Evolutionary conservation across 2,888 invertebrate genomes (phyloP), one percentile per base, ranked within the genome.

Genomic region (Philereme transversata): DNA sequence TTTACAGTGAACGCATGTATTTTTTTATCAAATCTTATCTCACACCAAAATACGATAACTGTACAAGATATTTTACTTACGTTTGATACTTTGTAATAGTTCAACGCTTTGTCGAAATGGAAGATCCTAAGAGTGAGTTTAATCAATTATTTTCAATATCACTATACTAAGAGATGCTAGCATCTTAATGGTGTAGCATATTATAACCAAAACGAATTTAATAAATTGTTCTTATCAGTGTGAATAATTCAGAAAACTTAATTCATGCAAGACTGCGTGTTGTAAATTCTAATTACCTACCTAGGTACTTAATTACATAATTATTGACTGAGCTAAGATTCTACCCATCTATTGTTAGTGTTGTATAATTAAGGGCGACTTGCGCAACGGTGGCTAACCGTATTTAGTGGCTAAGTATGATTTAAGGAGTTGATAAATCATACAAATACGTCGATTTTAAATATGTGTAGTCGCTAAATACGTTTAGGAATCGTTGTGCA

Each of bases 11-110:
- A 22, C 22, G 1, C 22, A 22, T 22, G 22, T 22, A 2, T 22
- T 3, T 22, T 65, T 60, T 63, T 68, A 72, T 70, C 70, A 62
- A 66, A 64, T 68, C 57, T 63, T 71, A 71, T 71, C 71, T 51
- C 35, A 22, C 43, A 50, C 62, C 47, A 59, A 55, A 47, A 40
- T 50, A 45, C 55, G 68, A 68, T 68, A 68, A 52, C 38, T 38
- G 48, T 59, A 47, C 40, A 5, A 57, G 58, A 65, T 65, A 66
- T 50, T 51, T 51, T 59, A 68, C 51, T 68, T 66, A 54, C 48
- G 54, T 62, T 52, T 60, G 41, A 34, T 50, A 34, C 59, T 59
- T 60, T 53, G 65, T 62, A 54, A 57, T 5, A 51, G 57, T 51
- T 53, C 51, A 57, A 65, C 67, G 66, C 40, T 58, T 11, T 11